Percentiles rank a stretch among this genome's conserved stretches.
These are phyloP conservation scores for Pavo muticus DNA, from an alignment of 2,113 vertebrate species.

Conservation along the genomic window DNA sequence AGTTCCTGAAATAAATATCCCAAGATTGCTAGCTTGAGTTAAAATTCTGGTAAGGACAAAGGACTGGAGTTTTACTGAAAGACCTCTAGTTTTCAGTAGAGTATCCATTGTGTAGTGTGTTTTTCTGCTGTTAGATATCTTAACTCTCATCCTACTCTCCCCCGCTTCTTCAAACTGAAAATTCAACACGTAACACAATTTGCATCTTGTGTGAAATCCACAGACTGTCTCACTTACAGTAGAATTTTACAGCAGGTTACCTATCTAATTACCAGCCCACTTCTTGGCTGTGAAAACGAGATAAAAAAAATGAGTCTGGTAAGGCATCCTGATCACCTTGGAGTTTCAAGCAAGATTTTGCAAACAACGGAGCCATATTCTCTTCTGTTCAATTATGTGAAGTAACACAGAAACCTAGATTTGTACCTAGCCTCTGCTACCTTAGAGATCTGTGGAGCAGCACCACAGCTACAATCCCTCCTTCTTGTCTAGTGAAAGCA, in stretches of 20 bases:
- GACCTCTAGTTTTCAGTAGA: background rate
- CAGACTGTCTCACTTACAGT: background rate
- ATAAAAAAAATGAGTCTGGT: background rate
- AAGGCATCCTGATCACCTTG: background rate
- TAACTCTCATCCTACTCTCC: background rate
- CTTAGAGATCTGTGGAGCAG: background rate
- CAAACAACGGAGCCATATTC: background rate
- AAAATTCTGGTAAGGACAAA: background rate
- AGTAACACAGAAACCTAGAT: background rate
- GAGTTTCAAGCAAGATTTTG: background rate
- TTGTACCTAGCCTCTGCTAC: rapidly evolving
- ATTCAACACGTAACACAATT: background rate
- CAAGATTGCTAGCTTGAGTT: background rate
- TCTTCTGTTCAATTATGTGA: background rate
- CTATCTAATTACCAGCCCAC: background rate
- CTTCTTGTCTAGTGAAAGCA: background rate
- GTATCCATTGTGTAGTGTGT: background rate
- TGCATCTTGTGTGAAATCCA: background rate
- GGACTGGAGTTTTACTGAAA: background rate
- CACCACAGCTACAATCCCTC: background rate
- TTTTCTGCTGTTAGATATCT: background rate
- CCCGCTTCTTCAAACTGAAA: background rate
- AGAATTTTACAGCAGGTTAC: background rate
- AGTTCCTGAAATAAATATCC: background rate
- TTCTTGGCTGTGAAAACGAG: background rate